Evolutionary conservation across 1,140 invertebrate species (phyloP), one percentile per base, ranked within the genome.

Genomic region (Teleopsis dalmanni): DNA sequence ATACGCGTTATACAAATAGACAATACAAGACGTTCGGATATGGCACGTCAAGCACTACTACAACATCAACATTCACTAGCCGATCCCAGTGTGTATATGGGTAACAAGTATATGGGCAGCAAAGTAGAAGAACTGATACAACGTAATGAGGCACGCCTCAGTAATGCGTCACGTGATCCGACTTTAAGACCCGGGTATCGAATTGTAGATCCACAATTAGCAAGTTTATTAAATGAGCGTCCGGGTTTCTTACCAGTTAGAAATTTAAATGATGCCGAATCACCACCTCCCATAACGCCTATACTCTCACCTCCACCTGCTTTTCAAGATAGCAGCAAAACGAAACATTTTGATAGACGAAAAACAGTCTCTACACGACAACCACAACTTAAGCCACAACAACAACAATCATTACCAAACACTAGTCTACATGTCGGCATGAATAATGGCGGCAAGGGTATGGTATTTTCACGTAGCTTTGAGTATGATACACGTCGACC

Each of bases 261-360:
- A 26, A 64, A 53, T 26, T 48, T 57, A 21, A 51, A 57, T 19
- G 65, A 65, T 33, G 42, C 57, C 22, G 68, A 71, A 23, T 62
- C 72, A 1, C 71, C 71, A 27, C 71, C 72, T 14, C 71, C 72
- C 26, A 62, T 70, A 7, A 75, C 73, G 1, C 73, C 74, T 3
- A 75, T 75, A 45, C 60, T 75, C 10, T 75, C 73, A 23, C 74
- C 74, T n/a, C 74, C 74, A 9, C 74, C 73, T 16, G 74, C 74
- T 23, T 75, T 75, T 49, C 73, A 74, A 53, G 73, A 74, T 48
- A 58, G 60, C 37, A 65, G 52, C 18, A 57, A 55, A 33, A 16
- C 42, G 3, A 52, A 56, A 35, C 56, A 57, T 33, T 48, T 48
- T 13, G 63, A 65, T 3, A 42, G 57, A 1, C 56, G 53, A 4